Base-by-base conservation (phyloP, 2,113 vertebrate genomes). In the Hydropotes inermis region DNA sequence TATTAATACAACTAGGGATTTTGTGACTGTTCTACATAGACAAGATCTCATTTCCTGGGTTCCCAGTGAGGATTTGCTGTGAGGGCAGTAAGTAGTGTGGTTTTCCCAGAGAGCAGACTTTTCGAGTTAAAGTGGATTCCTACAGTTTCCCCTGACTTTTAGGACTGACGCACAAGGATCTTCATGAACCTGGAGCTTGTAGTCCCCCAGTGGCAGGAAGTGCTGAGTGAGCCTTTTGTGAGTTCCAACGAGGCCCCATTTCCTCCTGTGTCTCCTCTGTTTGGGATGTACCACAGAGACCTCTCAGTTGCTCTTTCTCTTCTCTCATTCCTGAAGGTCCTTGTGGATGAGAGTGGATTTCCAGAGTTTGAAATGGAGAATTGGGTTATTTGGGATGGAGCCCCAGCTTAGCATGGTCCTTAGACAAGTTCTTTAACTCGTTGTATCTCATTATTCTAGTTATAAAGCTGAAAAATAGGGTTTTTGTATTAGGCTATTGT, bases 11-110 rank as follows among this genome's bases (percentile, higher is more conserved):
- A 47, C 4, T 28, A 64, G n/a, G 60, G 17, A 30, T 78, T 79
- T 83, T 93, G 19, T 90, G 39, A 67, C 61, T 74, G 17, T 81
- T 76, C 7, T 52, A 7, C 3, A 6, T 28, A 39, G 28, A 83
- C 21, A 23, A 64, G 50, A 50, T 91, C 90, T 88, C 78, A 60
- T 87, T 87, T 96, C n/a, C 60, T 55, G 43, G 43, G 92, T 93
- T 43, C 28, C 25, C 79, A 43, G 17, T 47, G 45, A 89, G 76
- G 57, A 70, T 94, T 90, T 94, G 60, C 17, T 64, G 14, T 47
- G 54, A 89, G 61, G 57, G 54, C 81, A 67, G n/a, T 67, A 86
- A 78, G 30, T 76, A 86, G 60, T n/a, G 50, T 67, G 30, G 14
- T 33, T 96, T 93, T 85, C 74, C 33, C 23, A 36, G 87, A 36